Percentiles rank a stretch among this genome's conserved stretches.
These are phyloP conservation scores for Diadegma fenestrale DNA, from an alignment of 2,888 invertebrate species.

Conservation along the genomic window DNA sequence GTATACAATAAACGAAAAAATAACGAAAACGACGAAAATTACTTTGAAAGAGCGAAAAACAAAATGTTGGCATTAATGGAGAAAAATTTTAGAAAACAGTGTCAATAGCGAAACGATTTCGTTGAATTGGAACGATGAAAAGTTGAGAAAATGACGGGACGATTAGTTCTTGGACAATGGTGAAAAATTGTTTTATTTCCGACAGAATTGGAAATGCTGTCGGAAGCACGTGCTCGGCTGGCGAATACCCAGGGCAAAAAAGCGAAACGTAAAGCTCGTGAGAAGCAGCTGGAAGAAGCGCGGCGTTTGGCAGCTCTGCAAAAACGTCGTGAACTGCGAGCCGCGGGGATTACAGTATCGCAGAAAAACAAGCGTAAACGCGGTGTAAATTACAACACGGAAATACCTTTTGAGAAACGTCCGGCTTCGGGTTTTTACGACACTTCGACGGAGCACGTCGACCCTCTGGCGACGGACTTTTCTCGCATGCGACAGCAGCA, in stretches of 20 bases:
- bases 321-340: conserved; percentile 98
- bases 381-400: conserved; percentile 98
- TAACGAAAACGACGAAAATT: not conserved
- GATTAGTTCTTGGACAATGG: not conserved
- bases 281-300: conserved; percentile 99
- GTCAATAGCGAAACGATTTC: not conserved
- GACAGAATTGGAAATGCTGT: conserved; percentile 98
- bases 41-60: not conserved
- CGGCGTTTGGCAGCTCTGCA: conserved; percentile 97
- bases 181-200: not conserved
- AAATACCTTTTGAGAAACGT: conserved; percentile 98
- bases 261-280: conserved; percentile 97
- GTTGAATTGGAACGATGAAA: not conserved
- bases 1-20: not conserved
- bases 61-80: not conserved
- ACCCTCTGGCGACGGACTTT: conserved; percentile 96
- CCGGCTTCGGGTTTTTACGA: conserved; percentile 98
- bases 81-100: not conserved
- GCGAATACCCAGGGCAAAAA: conserved; percentile 99
- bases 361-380: conserved; percentile 93
- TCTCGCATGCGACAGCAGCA: conserved; percentile 95
- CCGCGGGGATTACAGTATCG: conserved; percentile 94
- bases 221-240: conserved; percentile 98
- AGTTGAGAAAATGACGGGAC: not conserved
- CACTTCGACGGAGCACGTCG: conserved; percentile 94